Evolutionary conservation across 2,113 vertebrate species (phyloP).

Genomic region (Sprattus sprattus): DNA sequence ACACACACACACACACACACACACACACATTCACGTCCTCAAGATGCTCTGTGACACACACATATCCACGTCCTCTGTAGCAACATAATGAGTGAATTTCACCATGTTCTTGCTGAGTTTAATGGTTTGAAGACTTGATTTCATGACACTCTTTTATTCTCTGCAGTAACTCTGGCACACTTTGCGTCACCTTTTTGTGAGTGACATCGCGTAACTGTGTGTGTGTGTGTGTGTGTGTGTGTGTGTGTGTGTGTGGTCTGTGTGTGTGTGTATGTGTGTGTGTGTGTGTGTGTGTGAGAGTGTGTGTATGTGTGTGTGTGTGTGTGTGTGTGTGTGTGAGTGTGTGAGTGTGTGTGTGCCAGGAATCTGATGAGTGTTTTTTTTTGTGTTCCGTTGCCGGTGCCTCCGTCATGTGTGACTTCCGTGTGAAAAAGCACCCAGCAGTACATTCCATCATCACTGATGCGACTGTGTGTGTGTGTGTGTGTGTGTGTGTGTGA

Average conservation of each 20-base stretch:
- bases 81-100: background rate
- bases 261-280: too few species aligned
- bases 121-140: background rate
- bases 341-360: background rate
- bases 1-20: too few species aligned
- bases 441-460: background rate
- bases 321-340: too few species aligned
- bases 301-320: too few species aligned
- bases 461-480: background rate
- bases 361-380: background rate
- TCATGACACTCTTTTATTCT: background rate
- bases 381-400: background rate
- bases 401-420: constrained; percentile 36
- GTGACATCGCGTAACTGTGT: background rate
- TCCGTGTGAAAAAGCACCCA: constrained; percentile 11
- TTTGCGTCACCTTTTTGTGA: background rate
- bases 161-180: background rate
- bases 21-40: too few species aligned
- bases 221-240: too few species aligned
- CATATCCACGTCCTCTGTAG: background rate
- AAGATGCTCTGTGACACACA: background rate
- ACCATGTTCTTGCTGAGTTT: background rate
- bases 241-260: too few species aligned
- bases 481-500: background rate
- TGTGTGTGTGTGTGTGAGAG: too few species aligned